Base-by-base conservation (phyloP, 1,140 invertebrate genomes). In the Scaptomyza pallida region DNA sequence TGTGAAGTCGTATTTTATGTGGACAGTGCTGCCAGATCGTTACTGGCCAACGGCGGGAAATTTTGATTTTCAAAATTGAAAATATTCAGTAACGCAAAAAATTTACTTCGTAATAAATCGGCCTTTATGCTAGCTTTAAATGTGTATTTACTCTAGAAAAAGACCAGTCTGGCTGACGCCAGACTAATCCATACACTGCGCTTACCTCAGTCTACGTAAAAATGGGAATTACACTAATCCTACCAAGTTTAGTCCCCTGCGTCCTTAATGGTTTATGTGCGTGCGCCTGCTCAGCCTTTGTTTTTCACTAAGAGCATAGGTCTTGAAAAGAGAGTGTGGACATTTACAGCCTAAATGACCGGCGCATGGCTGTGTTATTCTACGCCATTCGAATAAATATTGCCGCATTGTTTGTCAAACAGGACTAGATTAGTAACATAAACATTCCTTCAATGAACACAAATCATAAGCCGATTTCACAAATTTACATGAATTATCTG, bases 381-480 rank as follows among this genome's bases (percentile, higher is more conserved):
- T 89, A 76, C 81, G 81, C 78, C 75, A 86, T 82, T 89, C 71
- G 81, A 78, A 89, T 88, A 88, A 90, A 90, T 90, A 90, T 90
- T 90, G 82, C 72, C 74, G 80, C 83, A 83, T 90, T 90, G 89
- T 90, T 90, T 90, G 83, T 74, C 81, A 90, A 90, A 90, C 89
- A 90, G 80, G 89, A 89, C 79, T 90, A 85, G 89, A 90, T 90
- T 89, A 82, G 82, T 85, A 90, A 85, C 85, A 73, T 89, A 90
- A 90, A 90, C 83, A 90, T 73, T 78, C 48, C 40, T 68, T 71
- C 73, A 85, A 67, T 86, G 73, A 64, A 82, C 62, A 51, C 72
- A 86, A 90, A 82, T 85, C 89, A 85, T 90, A 90, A 90, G 80
- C 89, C 80, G 89, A 90, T 90, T 90, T 85, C 2, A 62, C 72